Base-by-base conservation (phyloP, 2,888 invertebrate species). In the Stramonita haemastoma region DNA sequence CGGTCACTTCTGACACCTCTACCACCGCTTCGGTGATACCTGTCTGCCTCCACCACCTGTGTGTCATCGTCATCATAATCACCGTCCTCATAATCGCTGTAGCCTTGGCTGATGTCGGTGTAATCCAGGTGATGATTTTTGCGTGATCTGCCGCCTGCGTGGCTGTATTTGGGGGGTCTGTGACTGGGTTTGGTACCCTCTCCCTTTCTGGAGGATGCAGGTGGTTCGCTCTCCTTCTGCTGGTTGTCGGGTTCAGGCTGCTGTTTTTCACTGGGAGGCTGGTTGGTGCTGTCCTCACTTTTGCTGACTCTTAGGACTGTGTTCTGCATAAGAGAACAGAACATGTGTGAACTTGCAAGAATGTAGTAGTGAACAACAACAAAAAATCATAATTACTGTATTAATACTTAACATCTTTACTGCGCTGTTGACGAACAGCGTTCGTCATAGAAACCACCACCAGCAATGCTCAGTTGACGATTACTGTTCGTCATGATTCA, bases 41-140 rank as follows among this genome's bases (percentile, higher is more conserved):
- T 66, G 66, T 66, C 26, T 26, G 17, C 26, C 66, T 6, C 66
- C 17, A 6, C 66, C 4, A 2, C 66, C 19, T 22, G 66, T 1
- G 36, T 26, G 36, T 83, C 13, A 5, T 22, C 70, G 15, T 22
- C 70, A 19, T 60, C 60, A 60, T 15, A 11, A 17, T 26, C 17
- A 36, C 36, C 81, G 15, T 83, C 81, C 1, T 83, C 81, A 15
- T 83, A 83, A 29, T 86, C 86, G 34, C 57, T 86, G 86, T 60
- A 57, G 15, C 86, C 86, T 29, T 57, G 60, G 6, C 26, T 86
- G 34, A 56, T 4, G 46, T 32, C 29, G 29, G 22, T 5, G 17
- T 66, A 32, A 0, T 32, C 29, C 17, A n/a, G 81, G 6, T 36
- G 36, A 6, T 34, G 36, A 29, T 32, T 26, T n/a, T 2, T 46